Evolutionary conservation across 2,797 vertebrate genomes (phyloP).

Genomic region (Buphagus erythrorhynchus): DNA sequence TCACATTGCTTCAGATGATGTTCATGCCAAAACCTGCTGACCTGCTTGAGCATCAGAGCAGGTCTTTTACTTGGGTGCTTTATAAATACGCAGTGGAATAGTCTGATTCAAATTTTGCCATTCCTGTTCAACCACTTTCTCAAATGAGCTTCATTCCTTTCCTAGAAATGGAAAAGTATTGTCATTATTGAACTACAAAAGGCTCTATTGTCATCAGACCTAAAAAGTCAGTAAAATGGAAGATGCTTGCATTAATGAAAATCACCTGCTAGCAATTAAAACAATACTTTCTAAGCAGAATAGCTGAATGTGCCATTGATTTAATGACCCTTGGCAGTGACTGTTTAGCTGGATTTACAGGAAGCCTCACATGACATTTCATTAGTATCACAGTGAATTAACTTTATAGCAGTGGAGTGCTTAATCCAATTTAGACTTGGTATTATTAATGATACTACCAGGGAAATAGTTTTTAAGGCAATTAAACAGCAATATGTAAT

Average conservation of each 20-base stretch:
- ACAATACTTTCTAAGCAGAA: slow-evolving; percentile 61
- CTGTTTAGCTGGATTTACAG: slow-evolving; percentile 72
- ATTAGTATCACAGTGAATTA: slow-evolving; percentile 76
- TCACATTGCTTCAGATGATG: background rate
- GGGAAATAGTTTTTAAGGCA: slow-evolving; percentile 75
- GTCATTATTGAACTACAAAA: background rate
- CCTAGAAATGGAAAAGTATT: background rate
- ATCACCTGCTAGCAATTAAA: slow-evolving; percentile 72
- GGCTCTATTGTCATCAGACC: background rate
- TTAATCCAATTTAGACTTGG: slow-evolving; percentile 73
- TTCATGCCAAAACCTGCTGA: background rate
- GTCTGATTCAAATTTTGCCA: background rate
- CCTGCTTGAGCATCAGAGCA: background rate
- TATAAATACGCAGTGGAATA: background rate
- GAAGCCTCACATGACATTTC: slow-evolving; percentile 74
- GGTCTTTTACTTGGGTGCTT: background rate
- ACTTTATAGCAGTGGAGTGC: slow-evolving; percentile 71
- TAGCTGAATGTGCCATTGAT: slow-evolving; percentile 61
- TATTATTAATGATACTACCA: slow-evolving; percentile 71
- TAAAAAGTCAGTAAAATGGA: slow-evolving; percentile 11
- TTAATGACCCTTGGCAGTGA: slow-evolving; percentile 69
- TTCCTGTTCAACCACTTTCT: background rate
- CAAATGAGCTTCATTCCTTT: background rate
- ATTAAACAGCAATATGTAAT: slow-evolving; percentile 72
- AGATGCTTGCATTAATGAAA: slow-evolving; percentile 51